Base-by-base conservation (phyloP, 1,140 invertebrate genomes). In the Glossosoma conforme region DNA sequence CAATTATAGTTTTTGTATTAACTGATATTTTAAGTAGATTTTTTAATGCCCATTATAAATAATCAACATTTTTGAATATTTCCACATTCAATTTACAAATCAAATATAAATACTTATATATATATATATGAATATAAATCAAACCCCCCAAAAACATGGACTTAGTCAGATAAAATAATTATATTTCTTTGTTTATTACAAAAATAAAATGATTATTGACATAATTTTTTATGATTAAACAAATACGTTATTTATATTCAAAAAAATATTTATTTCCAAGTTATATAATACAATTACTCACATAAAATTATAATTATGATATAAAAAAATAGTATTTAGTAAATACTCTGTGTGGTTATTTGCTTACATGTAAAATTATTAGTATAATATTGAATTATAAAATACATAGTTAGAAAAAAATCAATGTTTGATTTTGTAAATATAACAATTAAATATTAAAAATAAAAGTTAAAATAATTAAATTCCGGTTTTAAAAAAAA, bases 381-480 rank as follows among this genome's bases (percentile, higher is more conserved):
- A 37, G 14, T 9, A 37, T 37, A 37, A 13, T 37, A 37, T 37
- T 37, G 6, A 37, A 6, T 41, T 41, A 17, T 11, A 8, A 44
- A 41, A n/a, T 20, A 37, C 46, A 43, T 49, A 49, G 46, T 49
- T 47, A 47, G 35, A 21, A 19, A 3, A 36, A 47, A 47, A n/a
- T 38, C 30, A 30, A 18, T 25, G 13, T 17, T 36, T 37, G 13
- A 47, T 37, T 35, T 3, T 46, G 21, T 32, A 24, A 40, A 33
- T 41, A 49, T 42, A 50, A 19, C 42, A n/a, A 44, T n/a, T 44
- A 25, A 13, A 25, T 17, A 28, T 10, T 28, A 9, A 9, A 44
- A 10, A 25, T 10, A 14, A 13, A 11, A 25, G 28, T 6, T 8
- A 10, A 44, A 4, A 44, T 44, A 44, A n/a, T 24, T 28, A 44